These are phyloP conservation scores for Lanistes nyassanus DNA, from an alignment of 1,140 invertebrate genomes.

Conservation along the genomic window DNA sequence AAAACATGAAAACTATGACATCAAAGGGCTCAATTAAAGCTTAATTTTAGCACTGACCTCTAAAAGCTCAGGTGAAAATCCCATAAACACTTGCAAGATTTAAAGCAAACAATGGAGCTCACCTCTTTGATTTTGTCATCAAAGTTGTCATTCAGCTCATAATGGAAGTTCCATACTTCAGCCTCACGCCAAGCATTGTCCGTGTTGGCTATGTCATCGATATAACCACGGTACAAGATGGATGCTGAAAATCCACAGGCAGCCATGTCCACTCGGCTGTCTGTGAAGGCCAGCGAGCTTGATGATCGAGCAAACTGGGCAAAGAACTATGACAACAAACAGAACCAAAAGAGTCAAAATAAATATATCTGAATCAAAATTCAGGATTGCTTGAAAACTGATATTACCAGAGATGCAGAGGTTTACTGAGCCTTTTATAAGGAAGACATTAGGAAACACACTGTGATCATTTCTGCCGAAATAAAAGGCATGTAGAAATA, in stretches of 20 bases:
- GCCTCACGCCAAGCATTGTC: conserved; percentile 99
- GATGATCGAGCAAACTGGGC: conserved; percentile 46
- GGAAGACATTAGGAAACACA: no score
- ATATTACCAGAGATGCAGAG: no score
- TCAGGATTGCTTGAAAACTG: no score
- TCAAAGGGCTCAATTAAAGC: no score
- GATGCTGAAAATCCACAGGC: conserved; percentile 48
- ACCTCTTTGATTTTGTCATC: conserved; percentile 53
- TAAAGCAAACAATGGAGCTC: conserved; percentile 14
- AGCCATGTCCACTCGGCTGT: conserved; percentile 37
- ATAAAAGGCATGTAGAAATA: no score
- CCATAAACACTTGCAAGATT: not conserved
- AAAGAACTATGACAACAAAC: conserved; percentile 43
- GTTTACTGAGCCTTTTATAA: no score
- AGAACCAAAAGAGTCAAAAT: not conserved
- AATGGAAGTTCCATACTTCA: conserved; percentile 90
- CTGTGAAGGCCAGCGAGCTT: conserved; percentile 1
- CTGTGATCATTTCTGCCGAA: no score
- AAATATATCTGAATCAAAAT: no score
- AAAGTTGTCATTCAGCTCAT: conserved; percentile 73
- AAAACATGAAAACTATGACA: no score
- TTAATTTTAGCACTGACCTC: no score
- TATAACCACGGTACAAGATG: conserved; percentile 85
- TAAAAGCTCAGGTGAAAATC: not conserved
- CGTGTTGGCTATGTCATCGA: conserved; percentile 92